Evolutionary conservation across 2,888 invertebrate species (phyloP).

Genomic region (Tillus elongatus): DNA sequence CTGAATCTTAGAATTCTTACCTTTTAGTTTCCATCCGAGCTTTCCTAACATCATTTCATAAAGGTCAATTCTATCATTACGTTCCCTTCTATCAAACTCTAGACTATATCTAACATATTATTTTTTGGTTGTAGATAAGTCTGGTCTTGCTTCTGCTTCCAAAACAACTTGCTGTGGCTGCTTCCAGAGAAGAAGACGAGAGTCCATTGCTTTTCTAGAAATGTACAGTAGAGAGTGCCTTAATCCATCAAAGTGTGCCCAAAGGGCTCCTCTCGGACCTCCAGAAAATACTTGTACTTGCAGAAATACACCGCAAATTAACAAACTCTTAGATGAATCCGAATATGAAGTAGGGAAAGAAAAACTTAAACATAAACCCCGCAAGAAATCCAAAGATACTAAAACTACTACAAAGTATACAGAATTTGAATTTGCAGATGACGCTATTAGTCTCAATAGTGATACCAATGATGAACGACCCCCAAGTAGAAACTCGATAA

Average conservation of each 20-base stretch:
- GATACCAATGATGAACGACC: constrained; percentile 31
- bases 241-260: constrained; percentile 34
- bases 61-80: too few species aligned
- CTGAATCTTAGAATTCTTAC: too few species aligned
- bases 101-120: too few species aligned
- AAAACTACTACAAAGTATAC: constrained; percentile 29
- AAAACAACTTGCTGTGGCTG: constrained; percentile 40
- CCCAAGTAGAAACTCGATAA: constrained; percentile 33
- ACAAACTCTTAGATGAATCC: constrained; percentile 33
- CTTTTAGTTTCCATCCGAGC: too few species aligned
- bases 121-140: constrained; percentile 40
- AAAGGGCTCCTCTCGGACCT: constrained; percentile 38
- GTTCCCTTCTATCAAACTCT: too few species aligned
- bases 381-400: constrained; percentile 27
- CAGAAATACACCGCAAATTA: constrained; percentile 26
- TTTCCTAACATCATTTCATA: too few species aligned
- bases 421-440: constrained; percentile 41
- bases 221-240: constrained; percentile 46
- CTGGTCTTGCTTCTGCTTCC: constrained; percentile 42
- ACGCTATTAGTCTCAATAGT: constrained; percentile 39
- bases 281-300: constrained; percentile 35
- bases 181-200: constrained; percentile 39
- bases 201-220: constrained; percentile 45
- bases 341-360: constrained; percentile 48
- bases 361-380: constrained; percentile 25